Evolutionary conservation across 2,113 vertebrate species (phyloP).

Genomic region (rabbit (Oryctolagus cuniculus)): DNA sequence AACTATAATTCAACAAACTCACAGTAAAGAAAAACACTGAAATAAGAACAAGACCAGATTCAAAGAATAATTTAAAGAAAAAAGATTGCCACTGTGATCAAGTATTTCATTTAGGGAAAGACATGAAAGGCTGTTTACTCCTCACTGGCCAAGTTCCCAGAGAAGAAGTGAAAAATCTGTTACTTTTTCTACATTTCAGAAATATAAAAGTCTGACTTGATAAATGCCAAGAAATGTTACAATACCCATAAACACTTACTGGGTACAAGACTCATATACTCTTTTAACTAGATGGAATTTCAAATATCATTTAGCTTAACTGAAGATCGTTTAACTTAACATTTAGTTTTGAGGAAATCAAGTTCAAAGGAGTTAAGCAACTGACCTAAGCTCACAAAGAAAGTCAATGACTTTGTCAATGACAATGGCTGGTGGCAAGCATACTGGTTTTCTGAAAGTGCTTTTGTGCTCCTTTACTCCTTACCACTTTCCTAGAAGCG

Average conservation of each 20-base stretch:
- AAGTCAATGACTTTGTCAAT: neutral
- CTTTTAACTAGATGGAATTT: conserved; percentile 38
- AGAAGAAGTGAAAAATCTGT: conserved; percentile 73
- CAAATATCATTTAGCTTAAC: conserved; percentile 33
- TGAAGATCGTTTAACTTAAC: neutral
- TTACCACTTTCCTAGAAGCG: neutral
- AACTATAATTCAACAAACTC: conserved; percentile 58
- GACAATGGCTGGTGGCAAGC: neutral
- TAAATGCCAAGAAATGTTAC: conserved; percentile 62
- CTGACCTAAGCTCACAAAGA: neutral
- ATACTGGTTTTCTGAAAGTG: neutral
- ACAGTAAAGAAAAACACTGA: conserved; percentile 61
- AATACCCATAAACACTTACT: conserved; percentile 45
- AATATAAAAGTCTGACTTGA: conserved; percentile 56
- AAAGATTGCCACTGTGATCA: conserved; percentile 43
- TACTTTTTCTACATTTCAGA: conserved; percentile 73
- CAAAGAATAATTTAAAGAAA: conserved; percentile 66
- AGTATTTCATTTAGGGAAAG: conserved; percentile 70
- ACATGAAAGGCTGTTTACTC: conserved; percentile 77
- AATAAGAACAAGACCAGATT: conserved; percentile 54
- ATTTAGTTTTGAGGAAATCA: conserved; percentile 49
- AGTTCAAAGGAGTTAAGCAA: conserved; percentile 37
- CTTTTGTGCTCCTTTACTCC: neutral
- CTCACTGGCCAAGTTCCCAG: conserved; percentile 69
- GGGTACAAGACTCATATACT: neutral